Evolutionary conservation across 2,797 vertebrate species (phyloP).

Genomic region (Diceros bicornis): DNA sequence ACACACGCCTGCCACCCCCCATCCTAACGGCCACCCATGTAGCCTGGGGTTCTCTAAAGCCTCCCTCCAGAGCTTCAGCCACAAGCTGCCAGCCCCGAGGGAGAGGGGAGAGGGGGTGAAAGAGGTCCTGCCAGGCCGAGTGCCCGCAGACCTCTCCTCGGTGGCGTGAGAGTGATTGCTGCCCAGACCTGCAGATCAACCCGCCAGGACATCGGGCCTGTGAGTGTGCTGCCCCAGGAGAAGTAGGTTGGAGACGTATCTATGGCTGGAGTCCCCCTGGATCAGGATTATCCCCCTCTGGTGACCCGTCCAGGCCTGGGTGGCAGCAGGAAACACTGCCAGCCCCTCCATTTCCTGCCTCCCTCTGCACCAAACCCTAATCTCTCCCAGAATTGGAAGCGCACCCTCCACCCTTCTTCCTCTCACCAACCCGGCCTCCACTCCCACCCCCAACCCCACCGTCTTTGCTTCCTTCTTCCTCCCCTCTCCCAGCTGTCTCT

Average conservation of each 20-base stretch:
- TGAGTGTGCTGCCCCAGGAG: conserved; percentile 76
- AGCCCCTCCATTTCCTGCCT: no score
- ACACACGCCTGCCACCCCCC: not conserved
- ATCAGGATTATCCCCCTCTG: conserved; percentile 49
- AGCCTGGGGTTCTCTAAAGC: not conserved
- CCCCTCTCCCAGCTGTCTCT: not conserved
- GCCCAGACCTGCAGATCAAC: conserved; percentile 85
- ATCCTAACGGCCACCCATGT: not conserved
- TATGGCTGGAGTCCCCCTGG: conserved; percentile 40
- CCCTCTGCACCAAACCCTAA: not conserved
- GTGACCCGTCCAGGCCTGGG: not conserved
- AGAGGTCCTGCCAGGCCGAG: conserved; percentile 84
- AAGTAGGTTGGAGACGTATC: conserved; percentile 77
- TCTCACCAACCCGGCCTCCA: not conserved
- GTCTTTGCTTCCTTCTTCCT: not conserved
- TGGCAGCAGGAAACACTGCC: not conserved
- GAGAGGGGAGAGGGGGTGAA: not conserved
- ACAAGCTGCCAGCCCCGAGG: not conserved
- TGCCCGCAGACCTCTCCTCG: not conserved
- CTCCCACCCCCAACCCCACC: not conserved
- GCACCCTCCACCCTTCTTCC: not conserved
- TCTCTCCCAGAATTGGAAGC: not conserved
- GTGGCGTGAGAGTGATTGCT: not conserved
- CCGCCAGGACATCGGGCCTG: conserved; percentile 80
- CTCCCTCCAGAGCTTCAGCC: not conserved